Evolutionary conservation across 1,140 invertebrate genomes (phyloP), one percentile per base, ranked within the genome.

Genomic region (Bombus pyrosoma): DNA sequence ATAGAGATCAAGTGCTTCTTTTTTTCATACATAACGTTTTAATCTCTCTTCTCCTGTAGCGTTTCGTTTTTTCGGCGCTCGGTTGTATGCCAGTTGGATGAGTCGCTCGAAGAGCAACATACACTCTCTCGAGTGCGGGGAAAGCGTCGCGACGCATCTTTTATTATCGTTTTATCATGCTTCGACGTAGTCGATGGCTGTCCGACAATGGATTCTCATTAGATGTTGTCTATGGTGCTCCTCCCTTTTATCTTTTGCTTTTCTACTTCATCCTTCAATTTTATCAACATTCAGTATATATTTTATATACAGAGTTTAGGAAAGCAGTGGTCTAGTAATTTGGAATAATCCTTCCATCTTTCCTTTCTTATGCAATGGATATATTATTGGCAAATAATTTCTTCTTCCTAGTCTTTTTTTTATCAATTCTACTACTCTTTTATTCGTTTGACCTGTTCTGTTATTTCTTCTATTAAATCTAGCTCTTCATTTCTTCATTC

Each of bases 71-170:
- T 57, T 86, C 74, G 39, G 66, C 72, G 69, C 62, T 83, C 53
- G 66, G 28, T 88, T 57, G 32, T 73, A 59, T 57, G 66, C 64
- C 66, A 71, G 53, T 78, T n/a, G 59, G 72, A 76, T 53, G n/a
- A 83, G 84, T 86, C 79, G 88, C 87, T 80, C 83, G 86, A 84
- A 88, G 80, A 32, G 47, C 74, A 37, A 76, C 47, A 32, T 15
- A 34, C 73, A 8, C 32, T 75, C 12, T 72, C 86, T 92, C 85
- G 85, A 89, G 86, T 92, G 90, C 88, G 91, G 90, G 91, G 88
- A 92, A 93, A 92, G 92, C 90, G 91, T 92, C 89, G 89, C 89
- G 85, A 83, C 80, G 75, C 86, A 72, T 82, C 86, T 85, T 69
- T 83, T 79, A 53, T 74, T 73, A 81, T 82, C 77, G 62, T 78